Evolutionary conservation across 2,113 vertebrate genomes (phyloP), one percentile per base, ranked within the genome.

Genomic region (Oreochromis niloticus): DNA sequence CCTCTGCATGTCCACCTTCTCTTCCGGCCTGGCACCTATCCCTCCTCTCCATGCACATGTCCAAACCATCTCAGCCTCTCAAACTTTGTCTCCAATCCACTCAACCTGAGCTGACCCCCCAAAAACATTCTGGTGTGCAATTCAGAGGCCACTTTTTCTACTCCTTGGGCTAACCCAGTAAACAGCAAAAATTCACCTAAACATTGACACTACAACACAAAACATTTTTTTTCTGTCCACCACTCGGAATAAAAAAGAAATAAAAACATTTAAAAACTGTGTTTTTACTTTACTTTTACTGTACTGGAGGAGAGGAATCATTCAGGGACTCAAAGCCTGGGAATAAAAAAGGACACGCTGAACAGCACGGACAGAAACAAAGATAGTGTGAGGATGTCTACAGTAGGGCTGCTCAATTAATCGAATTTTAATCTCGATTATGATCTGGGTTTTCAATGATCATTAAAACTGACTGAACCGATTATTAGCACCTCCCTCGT

Each of bases 341-440:
- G 0, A 1, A n/a, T 0, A 36, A 0, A 24, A 50, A 41, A 50
- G 19, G 6, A 34, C 1, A 48, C 0, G 2, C 6, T 61, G 75
- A 73, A 54, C 4, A 46, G 24, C 43, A 36, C 14, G 13, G 19
- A 30, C 48, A 34, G 7, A 12, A 19, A 12, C 39, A 84, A 11
- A 13, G 52, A 17, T 16, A 14, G 11, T 39, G 34, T 68, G 6
- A 68, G 19, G 34, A 68, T 66, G 61, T 39, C 61, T 13, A 39
- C 63, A 5, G 6, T 24, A 24, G 24, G 24, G 24, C 24, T 24
- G 24, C 24, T 24, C 24, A 24, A 24, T 24, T 24, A 24, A 24
- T 24, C 24, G 24, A 24, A 24, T 24, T 24, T 24, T 24, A 24
- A 24, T 24, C 24, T 24, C 24, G 24, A 24, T 24, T 24, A 24